phyloP scores from a whole-genome alignment of 53 echinoderm and acorn worm genomes.

The Astropecten irregularis region DNA sequence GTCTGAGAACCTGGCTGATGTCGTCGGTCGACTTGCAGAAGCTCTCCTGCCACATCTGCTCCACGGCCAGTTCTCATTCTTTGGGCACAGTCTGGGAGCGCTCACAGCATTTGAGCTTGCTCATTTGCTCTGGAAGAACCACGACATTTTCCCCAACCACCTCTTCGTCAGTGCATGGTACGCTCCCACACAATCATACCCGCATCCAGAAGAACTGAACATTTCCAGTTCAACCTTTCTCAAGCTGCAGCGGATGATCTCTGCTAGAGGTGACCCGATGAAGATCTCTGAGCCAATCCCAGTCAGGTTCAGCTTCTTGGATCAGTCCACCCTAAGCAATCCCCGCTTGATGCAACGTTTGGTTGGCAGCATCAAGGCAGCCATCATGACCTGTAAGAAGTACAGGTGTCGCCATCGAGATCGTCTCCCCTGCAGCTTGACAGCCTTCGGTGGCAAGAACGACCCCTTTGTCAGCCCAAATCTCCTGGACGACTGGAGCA shows the following conservation, averaged over 20 bases:
- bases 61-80: constrained; percentile 82
- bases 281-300: constrained; percentile 74
- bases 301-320: constrained; percentile 92
- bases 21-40: constrained; percentile 77
- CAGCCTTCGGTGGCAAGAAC: constrained; percentile 83
- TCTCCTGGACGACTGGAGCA: constrained; percentile 88
- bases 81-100: constrained; percentile 94
- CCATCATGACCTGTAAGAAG: constrained; percentile 87
- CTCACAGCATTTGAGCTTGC: constrained; percentile 91
- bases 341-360: constrained; percentile 83
- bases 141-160: constrained; percentile 75
- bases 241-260: constrained; percentile 78
- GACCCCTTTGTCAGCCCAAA: constrained; percentile 82
- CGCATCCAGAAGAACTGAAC: constrained; percentile 92
- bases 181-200: constrained; percentile 88
- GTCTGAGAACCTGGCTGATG: constrained; percentile 72
- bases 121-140: constrained; percentile 80
- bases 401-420: constrained; percentile 87
- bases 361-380: constrained; percentile 86
- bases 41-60: constrained; percentile 72
- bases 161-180: constrained; percentile 95
- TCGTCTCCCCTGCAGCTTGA: constrained; percentile 78
- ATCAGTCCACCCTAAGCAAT: constrained; percentile 79
- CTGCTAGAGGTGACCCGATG: constrained; percentile 72
- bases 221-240: constrained; percentile 78